phyloP scores from a whole-genome alignment of 2,113 vertebrate species.

The Noctilio leporinus region DNA sequence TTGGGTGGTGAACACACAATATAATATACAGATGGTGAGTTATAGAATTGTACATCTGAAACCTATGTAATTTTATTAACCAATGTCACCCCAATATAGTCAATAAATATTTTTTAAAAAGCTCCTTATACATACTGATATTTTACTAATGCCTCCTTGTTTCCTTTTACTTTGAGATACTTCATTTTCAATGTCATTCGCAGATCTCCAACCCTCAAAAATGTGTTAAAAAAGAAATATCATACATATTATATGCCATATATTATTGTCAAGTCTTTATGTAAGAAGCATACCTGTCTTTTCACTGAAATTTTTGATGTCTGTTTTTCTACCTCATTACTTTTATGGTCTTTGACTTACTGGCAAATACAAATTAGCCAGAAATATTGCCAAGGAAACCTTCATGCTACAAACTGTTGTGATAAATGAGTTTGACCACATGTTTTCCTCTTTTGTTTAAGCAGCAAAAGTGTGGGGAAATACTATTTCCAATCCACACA shows the following conservation, averaged over 20 bases:
- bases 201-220: background rate
- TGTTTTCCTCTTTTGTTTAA: constrained; percentile 40
- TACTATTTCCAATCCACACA: background rate
- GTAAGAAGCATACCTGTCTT: background rate
- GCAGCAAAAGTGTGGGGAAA: constrained; percentile 1
- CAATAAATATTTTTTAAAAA: background rate
- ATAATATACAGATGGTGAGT: background rate
- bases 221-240: background rate
- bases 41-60: background rate
- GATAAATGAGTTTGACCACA: constrained; percentile 29
- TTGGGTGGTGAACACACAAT: background rate
- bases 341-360: constrained; percentile 31
- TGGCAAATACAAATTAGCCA: background rate
- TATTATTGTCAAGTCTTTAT: background rate
- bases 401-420: background rate
- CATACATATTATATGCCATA: background rate
- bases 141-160: background rate
- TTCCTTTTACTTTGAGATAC: background rate
- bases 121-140: background rate
- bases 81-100: background rate
- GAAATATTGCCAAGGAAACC: background rate
- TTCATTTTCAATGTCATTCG: background rate
- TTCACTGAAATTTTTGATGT: constrained; percentile 28
- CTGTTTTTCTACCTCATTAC: background rate
- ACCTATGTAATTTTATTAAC: background rate